These are phyloP conservation scores for Geopemphigus sp. DNA, from an alignment of 1,140 invertebrate species.

Conservation along the genomic window DNA sequence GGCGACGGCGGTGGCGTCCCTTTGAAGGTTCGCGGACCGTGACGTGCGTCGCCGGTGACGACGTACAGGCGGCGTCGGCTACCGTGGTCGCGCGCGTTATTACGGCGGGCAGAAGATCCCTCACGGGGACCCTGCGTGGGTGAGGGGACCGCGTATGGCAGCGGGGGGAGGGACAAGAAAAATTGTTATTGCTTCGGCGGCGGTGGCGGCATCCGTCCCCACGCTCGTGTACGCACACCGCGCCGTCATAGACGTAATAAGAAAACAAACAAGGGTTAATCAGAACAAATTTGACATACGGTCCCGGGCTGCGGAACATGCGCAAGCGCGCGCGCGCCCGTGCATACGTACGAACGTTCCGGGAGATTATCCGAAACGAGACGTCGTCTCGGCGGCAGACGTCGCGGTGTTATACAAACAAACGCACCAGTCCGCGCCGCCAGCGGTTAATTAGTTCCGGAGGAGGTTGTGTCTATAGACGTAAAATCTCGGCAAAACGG, in stretches of 20 bases:
- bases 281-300: slow-evolving; percentile 20
- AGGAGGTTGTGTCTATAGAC: neutral
- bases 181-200: neutral
- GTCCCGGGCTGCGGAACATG: neutral
- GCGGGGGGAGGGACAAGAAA: slow-evolving; percentile 12
- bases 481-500: neutral
- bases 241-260: neutral
- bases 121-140: neutral
- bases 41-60: slow-evolving; percentile 16
- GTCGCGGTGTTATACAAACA: neutral
- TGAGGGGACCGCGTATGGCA: neutral
- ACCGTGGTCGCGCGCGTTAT: no score
- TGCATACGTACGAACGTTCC: no score
- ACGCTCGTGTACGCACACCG: no score
- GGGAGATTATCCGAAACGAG: slow-evolving; percentile 19
- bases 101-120: no score
- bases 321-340: neutral
- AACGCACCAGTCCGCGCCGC: neutral
- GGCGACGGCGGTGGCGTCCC: slow-evolving; percentile 22
- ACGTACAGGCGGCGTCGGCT: slow-evolving; percentile 12
- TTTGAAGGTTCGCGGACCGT: slow-evolving; percentile 19
- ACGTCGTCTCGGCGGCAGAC: slow-evolving; percentile 1
- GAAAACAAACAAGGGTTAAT: slow-evolving; percentile 39
- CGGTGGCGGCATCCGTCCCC: slow-evolving; percentile 20
- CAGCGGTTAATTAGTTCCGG: slow-evolving; percentile 35